phyloP scores from a whole-genome alignment of 2,113 vertebrate species.

The Climacteris rufus region DNA sequence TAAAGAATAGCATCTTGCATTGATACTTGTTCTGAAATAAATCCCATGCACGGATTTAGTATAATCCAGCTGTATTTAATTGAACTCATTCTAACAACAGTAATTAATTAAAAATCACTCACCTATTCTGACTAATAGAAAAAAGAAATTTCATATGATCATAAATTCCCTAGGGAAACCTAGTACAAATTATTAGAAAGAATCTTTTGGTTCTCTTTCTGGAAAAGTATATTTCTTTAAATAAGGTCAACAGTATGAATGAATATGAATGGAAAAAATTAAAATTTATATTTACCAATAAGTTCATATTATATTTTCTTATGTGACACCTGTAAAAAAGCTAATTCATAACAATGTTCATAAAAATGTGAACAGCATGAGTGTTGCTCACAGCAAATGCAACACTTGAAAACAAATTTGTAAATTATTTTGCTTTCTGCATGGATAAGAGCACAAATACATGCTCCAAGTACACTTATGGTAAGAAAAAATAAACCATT shows the following conservation, averaged over 20 bases:
- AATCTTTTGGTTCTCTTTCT: neutral
- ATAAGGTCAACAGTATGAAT: neutral
- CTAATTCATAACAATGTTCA: neutral
- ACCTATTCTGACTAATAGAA: neutral
- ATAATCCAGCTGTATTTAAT: neutral
- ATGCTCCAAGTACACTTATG: neutral
- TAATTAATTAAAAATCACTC: neutral
- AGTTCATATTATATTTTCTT: neutral
- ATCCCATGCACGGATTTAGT: neutral
- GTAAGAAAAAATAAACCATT: neutral
- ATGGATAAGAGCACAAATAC: neutral
- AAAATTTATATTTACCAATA: neutral
- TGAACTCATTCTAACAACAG: neutral
- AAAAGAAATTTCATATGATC: neutral
- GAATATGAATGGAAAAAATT: neutral
- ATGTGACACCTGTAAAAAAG: neutral
- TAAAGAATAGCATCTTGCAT: neutral
- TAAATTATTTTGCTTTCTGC: neutral
- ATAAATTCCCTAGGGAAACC: neutral
- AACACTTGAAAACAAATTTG: neutral
- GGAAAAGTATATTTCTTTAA: neutral
- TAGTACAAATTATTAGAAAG: neutral
- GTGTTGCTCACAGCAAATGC: neutral
- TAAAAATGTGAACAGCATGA: neutral
- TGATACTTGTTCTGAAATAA: neutral